Conservation (phyloP, 2,113 vertebrate species). For the Menura novaehollandiae region DNA sequence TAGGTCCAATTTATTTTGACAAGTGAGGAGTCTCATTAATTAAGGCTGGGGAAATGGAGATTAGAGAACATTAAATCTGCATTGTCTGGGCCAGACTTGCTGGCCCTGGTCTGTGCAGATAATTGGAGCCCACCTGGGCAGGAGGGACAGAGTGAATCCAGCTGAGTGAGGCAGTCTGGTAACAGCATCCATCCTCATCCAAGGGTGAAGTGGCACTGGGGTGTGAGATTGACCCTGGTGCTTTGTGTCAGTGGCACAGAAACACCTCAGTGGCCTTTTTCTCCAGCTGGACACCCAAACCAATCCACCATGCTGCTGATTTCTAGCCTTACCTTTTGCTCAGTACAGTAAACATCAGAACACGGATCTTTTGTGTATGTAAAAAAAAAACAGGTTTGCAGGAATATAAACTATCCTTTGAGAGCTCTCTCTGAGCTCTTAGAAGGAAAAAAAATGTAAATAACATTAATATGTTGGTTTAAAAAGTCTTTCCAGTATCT, state of each 20-base stretch:
- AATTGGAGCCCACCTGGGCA: neutral
- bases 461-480: constrained; percentile 4
- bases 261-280: neutral
- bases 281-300: neutral
- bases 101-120: neutral
- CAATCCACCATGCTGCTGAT: neutral
- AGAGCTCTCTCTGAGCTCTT: neutral
- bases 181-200: fast-evolving
- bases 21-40: neutral
- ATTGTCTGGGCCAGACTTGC: neutral
- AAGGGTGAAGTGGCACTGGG: neutral
- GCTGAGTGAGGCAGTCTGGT: neutral
- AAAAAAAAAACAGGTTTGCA: neutral
- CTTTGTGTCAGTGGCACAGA: neutral
- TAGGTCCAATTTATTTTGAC: neutral
- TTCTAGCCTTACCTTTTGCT: neutral
- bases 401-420: neutral
- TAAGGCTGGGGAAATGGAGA: neutral
- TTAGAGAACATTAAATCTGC: neutral
- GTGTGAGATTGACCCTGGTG: neutral
- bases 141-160: neutral
- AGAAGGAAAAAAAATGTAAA: neutral
- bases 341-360: neutral
- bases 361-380: neutral
- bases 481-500: neutral